Evolutionary conservation across 1,140 invertebrate species (phyloP).

Genomic region (Triops cancriformis): DNA sequence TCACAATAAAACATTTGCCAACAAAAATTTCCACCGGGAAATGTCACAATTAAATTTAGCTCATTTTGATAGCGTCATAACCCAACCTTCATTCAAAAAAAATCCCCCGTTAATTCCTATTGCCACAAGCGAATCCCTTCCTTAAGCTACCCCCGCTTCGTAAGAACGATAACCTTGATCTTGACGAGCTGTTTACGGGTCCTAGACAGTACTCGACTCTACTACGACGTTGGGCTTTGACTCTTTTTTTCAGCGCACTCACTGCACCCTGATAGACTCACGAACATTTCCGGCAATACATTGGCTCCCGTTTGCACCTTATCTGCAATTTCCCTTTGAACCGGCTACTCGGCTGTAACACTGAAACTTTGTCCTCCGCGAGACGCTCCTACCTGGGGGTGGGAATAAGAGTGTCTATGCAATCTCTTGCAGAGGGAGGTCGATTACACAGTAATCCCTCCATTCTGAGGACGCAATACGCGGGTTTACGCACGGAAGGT

Average conservation of each 20-base stretch:
- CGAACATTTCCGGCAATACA: background rate
- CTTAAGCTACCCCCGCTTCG: no score
- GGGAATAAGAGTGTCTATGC: no score
- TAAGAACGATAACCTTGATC: background rate
- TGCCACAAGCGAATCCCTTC: no score
- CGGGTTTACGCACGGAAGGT: background rate
- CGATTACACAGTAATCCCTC: background rate
- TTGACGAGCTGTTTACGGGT: background rate
- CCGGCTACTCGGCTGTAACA: no score
- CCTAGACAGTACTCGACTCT: background rate
- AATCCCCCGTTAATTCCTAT: background rate
- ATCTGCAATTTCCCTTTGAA: background rate
- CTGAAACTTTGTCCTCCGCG: no score
- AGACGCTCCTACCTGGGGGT: no score
- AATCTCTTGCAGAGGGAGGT: no score
- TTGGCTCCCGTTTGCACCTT: background rate
- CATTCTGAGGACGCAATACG: background rate
- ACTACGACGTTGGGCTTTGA: background rate
- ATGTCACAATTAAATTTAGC: no score
- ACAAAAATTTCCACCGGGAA: no score
- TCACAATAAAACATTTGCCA: no score
- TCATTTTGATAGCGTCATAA: background rate
- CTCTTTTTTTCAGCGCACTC: background rate
- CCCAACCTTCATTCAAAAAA: background rate
- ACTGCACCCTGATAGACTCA: background rate